These are phyloP conservation scores for Hippocampus mohnikei DNA, from an alignment of 2,113 vertebrate species.

Conservation along the genomic window DNA sequence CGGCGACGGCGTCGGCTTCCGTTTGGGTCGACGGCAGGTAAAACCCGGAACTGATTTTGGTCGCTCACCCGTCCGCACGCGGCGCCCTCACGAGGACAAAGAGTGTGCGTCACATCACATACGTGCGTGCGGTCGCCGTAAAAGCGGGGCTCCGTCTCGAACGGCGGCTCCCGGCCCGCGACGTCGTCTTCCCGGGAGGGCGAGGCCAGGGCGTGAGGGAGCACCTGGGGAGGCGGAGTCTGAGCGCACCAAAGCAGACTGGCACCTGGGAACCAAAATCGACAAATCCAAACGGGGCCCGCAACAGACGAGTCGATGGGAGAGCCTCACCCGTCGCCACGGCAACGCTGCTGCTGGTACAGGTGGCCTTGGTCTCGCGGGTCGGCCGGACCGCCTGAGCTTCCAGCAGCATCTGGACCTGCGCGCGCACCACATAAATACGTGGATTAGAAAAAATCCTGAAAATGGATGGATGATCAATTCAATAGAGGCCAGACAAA, in stretches of 20 bases:
- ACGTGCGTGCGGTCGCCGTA: background rate
- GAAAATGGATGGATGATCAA: too few species aligned
- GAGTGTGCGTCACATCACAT: background rate
- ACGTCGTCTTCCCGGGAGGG: constrained; percentile 65
- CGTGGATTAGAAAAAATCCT: too few species aligned
- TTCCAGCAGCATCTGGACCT: constrained; percentile 91
- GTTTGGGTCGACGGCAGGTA: too few species aligned
- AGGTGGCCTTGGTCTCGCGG: constrained; percentile 53
- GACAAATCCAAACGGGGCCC: too few species aligned
- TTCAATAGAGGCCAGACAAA: too few species aligned
- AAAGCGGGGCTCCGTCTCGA: background rate
- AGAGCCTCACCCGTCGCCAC: constrained; percentile 85
- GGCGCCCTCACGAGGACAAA: too few species aligned
- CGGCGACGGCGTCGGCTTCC: too few species aligned
- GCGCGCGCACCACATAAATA: background rate
- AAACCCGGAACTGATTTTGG: too few species aligned
- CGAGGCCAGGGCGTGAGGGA: background rate
- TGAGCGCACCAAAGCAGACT: constrained; percentile 68
- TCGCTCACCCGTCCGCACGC: too few species aligned
- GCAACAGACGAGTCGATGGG: too few species aligned
- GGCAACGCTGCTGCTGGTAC: constrained; percentile 76
- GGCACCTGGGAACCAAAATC: constrained; percentile 71
- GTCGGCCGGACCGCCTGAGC: constrained; percentile 68
- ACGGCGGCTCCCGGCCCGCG: constrained; percentile 35
- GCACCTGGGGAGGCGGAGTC: background rate